Evolutionary conservation across 2,797 vertebrate species (phyloP), one percentile per base, ranked within the genome.

Genomic region (Clarias fuscus): DNA sequence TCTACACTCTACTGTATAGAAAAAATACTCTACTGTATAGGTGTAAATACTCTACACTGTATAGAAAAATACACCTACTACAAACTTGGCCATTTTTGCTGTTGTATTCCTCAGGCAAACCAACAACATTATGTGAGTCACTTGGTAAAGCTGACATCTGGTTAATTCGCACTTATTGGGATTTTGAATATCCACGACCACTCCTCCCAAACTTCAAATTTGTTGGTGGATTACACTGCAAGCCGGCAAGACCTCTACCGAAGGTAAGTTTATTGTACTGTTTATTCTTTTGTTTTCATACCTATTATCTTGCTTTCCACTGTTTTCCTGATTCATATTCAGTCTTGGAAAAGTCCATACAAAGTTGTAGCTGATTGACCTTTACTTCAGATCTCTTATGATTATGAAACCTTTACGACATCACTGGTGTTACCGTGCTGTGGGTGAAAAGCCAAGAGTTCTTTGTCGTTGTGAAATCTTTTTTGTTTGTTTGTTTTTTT

Each of bases 161-260:
- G 97, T 89, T 98, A 84, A 97, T 98, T 30, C 90, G 96, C 81
- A 97, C 96, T 0, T 98, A 96, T 73, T 98, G 97, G 97, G 97
- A 98, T 90, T 92, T 98, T 43, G 97, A 98, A 93, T 97, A 96
- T 88, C 96, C 97, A 48, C 95, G 95, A 0, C 97, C 97, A 37
- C 86, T 93, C 17, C 93, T 96, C 67, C 97, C 96, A 30, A 97
- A 98, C 90, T 98, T 98, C 88, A 94, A 96, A 80, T 96, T 97
- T 72, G 96, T 98, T 20, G 97, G 97, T 85, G 97, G 97, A 64
- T 91, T 98, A 71, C 97, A 97, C 14, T 98, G 97, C 84, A 95
- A 95, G 92, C 96, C 96, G 4, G 96, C 96, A 84, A 96, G 96
- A 85, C 94, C 94, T 0, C 91, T 98, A 88, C 94, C 96, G 88